Conservation (phyloP, 2,113 vertebrate species). For the Willisornis vidua region DNA sequence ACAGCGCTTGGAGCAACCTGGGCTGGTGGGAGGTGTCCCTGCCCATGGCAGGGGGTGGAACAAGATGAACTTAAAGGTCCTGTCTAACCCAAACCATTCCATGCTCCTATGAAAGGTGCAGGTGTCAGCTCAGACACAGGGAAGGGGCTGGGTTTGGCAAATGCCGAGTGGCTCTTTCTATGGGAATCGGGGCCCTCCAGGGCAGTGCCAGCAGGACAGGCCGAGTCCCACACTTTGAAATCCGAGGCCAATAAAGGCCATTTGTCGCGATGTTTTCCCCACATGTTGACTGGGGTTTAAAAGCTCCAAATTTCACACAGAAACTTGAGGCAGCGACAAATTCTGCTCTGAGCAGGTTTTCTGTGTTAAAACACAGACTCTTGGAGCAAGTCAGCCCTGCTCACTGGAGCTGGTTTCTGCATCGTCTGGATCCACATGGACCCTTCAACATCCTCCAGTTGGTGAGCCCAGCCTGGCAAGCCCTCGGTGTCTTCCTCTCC, state of each 20-base stretch:
- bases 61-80: background rate
- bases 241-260: slow-evolving; percentile 8
- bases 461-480: accelerated
- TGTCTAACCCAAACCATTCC: background rate
- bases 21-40: background rate
- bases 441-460: background rate
- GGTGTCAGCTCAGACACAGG: background rate
- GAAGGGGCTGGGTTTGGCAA: background rate
- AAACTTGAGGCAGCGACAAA: accelerated
- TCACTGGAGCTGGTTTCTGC: background rate
- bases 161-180: background rate
- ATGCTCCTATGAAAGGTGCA: background rate
- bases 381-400: background rate
- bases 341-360: background rate
- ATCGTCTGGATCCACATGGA: accelerated
- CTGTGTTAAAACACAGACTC: background rate
- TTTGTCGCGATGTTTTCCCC: background rate
- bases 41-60: background rate
- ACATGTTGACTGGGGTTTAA: accelerated
- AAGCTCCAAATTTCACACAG: background rate
- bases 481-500: background rate
- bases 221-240: background rate
- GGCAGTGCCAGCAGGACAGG: background rate
- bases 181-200: background rate
- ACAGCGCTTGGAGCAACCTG: background rate